Percentiles rank a stretch among this genome's conserved stretches.
Evolutionary conservation across 2,113 vertebrate species (phyloP).

Genomic region (Urocolius indicus): DNA sequence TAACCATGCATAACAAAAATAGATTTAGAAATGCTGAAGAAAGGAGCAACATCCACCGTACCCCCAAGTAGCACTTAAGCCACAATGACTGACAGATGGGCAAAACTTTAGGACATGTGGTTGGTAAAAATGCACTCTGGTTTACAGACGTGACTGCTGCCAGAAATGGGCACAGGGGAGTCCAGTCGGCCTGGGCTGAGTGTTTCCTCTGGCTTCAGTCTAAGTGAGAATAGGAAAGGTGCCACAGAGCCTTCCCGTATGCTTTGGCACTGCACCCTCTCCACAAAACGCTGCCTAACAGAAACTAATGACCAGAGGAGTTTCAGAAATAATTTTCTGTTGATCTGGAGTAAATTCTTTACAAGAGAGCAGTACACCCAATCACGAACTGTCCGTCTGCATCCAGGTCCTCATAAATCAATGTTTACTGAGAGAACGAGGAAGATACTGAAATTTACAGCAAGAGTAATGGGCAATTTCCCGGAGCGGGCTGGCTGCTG

Average conservation of each 20-base stretch:
- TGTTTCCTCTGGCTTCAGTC: not conserved
- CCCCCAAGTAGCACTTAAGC: not conserved
- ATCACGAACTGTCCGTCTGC: constrained; percentile 82
- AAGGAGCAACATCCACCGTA: not conserved
- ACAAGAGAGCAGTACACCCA: constrained; percentile 77
- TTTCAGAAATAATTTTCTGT: constrained; percentile 84
- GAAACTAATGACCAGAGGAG: constrained; percentile 79
- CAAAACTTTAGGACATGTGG: not conserved
- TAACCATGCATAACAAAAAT: not conserved
- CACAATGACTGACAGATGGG: not conserved
- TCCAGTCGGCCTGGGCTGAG: not conserved
- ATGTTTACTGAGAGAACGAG: constrained; percentile 66
- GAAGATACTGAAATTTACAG: constrained; percentile 70
- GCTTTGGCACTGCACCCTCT: not conserved
- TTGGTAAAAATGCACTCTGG: not conserved
- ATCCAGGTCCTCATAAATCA: constrained; percentile 85
- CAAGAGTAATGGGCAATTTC: constrained; percentile 66
- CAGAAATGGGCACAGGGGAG: rapidly evolving
- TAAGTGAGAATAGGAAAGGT: not conserved
- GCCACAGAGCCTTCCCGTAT: not conserved
- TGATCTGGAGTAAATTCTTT: constrained; percentile 83
- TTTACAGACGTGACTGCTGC: not conserved
- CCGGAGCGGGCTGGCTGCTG: not conserved
- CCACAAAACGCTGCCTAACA: constrained; percentile 44
- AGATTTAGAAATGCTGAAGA: not conserved